phyloP scores from a whole-genome alignment of 2,888 invertebrate genomes.

The Cactoblastis cactorum region DNA sequence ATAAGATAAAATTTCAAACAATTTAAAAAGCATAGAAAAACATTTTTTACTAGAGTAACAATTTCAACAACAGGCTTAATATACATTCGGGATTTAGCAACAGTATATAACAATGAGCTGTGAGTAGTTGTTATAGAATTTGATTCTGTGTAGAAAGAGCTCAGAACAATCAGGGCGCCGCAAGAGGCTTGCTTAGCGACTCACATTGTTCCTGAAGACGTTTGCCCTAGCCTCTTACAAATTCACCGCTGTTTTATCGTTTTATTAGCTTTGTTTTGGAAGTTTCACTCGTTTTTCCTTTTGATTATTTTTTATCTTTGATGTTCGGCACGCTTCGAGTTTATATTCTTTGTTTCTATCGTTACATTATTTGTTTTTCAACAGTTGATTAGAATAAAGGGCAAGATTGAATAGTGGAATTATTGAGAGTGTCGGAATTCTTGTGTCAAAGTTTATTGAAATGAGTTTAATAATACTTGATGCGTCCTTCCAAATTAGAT shows the following conservation, averaged over 20 bases:
- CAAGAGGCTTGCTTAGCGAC: constrained; percentile 41
- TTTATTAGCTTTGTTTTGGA: constrained; percentile 64
- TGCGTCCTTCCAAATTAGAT: no score
- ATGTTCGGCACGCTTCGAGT: constrained; percentile 29
- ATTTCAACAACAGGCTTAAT: no score
- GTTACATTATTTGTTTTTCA: constrained; percentile 15
- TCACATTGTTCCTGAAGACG: constrained; percentile 59
- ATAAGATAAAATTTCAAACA: no score
- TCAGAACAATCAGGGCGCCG: constrained; percentile 43
- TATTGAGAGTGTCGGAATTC: not conserved
- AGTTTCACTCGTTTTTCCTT: constrained; percentile 48
- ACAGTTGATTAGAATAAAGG: not conserved
- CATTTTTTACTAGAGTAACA: no score
- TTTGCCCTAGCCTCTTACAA: constrained; percentile 51
- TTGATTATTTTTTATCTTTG: constrained; percentile 54
- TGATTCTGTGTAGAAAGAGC: constrained; percentile 38
- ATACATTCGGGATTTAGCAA: not conserved
- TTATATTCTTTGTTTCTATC: constrained; percentile 19
- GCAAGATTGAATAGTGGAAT: not conserved
- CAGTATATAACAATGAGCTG: constrained; percentile 18
- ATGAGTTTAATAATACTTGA: not conserved
- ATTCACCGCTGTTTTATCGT: constrained; percentile 59
- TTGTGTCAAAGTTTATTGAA: not conserved
- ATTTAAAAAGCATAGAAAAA: no score
- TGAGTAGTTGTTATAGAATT: constrained; percentile 37